Conservation (phyloP, 2,113 vertebrate genomes). For the Ancistrus triradiatus region DNA sequence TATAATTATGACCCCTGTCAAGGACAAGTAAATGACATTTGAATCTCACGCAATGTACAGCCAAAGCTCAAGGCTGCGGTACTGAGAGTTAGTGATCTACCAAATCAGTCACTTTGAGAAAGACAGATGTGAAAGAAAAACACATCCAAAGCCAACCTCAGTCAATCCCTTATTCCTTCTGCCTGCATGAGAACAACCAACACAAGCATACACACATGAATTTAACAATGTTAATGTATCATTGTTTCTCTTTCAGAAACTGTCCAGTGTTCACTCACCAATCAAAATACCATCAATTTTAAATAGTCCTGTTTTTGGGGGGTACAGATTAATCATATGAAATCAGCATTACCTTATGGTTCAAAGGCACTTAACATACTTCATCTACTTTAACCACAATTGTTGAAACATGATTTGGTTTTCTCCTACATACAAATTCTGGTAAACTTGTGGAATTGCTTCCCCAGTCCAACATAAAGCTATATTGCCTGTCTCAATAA, state of each 20-base stretch:
- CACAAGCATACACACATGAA: neutral
- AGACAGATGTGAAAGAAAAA: conserved; percentile 61
- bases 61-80: conserved; percentile 48
- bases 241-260: no score
- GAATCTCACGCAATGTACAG: conserved; percentile 65
- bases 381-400: no score
- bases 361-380: no score
- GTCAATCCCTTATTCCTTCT: conserved; percentile 48
- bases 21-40: conserved; percentile 55
- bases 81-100: conserved; percentile 49
- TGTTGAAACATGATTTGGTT: no score
- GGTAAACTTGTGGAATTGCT: no score
- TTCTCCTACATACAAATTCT: no score
- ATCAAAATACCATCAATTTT: no score
- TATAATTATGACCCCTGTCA: conserved; percentile 63
- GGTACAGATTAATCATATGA: no score
- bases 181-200: conserved; percentile 32
- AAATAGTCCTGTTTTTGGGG: no score
- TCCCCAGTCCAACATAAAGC: no score
- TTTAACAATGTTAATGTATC: neutral
- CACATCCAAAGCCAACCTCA: conserved; percentile 52
- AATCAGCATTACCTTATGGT: no score
- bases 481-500: neutral
- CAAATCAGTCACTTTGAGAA: conserved; percentile 49
- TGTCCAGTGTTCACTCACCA: no score